phyloP scores from a whole-genome alignment of 1,140 invertebrate genomes.

The Pectinophora gossypiella region DNA sequence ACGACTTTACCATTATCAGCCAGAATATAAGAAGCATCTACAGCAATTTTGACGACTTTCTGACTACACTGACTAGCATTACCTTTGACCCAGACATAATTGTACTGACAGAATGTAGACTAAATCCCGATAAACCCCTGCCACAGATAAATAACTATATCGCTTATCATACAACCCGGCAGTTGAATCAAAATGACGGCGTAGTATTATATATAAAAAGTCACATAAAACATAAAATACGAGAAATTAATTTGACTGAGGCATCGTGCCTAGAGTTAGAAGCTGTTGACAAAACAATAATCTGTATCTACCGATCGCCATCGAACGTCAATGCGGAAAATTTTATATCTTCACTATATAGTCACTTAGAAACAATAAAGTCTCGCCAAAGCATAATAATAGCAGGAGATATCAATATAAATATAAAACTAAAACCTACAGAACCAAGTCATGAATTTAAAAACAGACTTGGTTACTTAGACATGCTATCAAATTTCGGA shows the following conservation, averaged over 20 bases:
- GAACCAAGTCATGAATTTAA: not conserved
- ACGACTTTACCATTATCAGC: not conserved
- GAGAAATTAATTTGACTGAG: not conserved
- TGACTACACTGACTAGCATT: not conserved
- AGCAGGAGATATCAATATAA: conserved; percentile 2
- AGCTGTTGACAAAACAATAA: not conserved
- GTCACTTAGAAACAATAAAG: not conserved
- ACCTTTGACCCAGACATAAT: not conserved
- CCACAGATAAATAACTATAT: not conserved
- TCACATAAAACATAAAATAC: not conserved
- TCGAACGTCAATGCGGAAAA: not conserved
- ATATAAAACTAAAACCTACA: not conserved
- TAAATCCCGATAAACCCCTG: not conserved
- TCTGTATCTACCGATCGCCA: conserved; percentile 3
- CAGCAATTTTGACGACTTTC: conserved; percentile 1
- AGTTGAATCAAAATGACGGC: conserved; percentile 5
- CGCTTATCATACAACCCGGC: not conserved
- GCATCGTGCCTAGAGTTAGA: conserved; percentile 2
- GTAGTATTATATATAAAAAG: not conserved
- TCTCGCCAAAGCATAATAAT: not conserved
- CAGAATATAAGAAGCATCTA: conserved; percentile 7
- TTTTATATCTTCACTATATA: too few species aligned
- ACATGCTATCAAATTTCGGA: not conserved
- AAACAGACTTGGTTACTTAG: not conserved
- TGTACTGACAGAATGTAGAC: conserved; percentile 5